Evolutionary conservation across 2,888 invertebrate species (phyloP), one percentile per base, ranked within the genome.

Genomic region (Idaea aversata): DNA sequence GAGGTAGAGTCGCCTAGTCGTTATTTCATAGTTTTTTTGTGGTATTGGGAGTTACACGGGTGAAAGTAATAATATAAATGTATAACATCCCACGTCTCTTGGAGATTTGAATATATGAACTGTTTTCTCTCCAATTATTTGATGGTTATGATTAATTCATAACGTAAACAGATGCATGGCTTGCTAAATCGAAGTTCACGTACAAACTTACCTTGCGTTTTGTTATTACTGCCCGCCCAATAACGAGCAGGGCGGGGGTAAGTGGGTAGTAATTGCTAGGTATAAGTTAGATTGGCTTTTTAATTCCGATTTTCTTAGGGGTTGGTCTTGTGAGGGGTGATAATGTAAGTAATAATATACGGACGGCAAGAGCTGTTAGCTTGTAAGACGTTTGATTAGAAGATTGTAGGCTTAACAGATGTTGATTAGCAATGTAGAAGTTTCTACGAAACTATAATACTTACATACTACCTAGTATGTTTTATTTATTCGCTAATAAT

Each of bases 251-350:
- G 90, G 89, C 77, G 90, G 85, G 47, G 86, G 85, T 86, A 88
- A 90, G 88, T 90, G 88, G 82, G 83, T 79, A 81, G 89, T 91
- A 91, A 91, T 92, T 90, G 88, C 88, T 90, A 88, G 87, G 88
- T 89, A 89, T 89, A 91, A 91, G 88, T 91, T 91, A 90, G 91
- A 92, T 92, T 91, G 88, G 87, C 83, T 90, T 89, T 90, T 90
- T 90, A 91, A 91, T 90, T 87, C 85, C 71, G 72, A 72, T 73
- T 72, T 70, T 71, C 71, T 57, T 57, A 63, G 63, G 69, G 68
- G 62, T 38, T 47, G 61, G 61, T 63, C 64, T 65, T 67, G 58
- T 64, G 63, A 65, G 60, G 66, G 70, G 67, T 47, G 47, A 47
- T 47, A 47, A 47, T 25, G 47, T 47, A 47, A 47, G 47, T 47